Evolutionary conservation across 1,140 invertebrate species (phyloP).

Genomic region (Ceratitis capitata): DNA sequence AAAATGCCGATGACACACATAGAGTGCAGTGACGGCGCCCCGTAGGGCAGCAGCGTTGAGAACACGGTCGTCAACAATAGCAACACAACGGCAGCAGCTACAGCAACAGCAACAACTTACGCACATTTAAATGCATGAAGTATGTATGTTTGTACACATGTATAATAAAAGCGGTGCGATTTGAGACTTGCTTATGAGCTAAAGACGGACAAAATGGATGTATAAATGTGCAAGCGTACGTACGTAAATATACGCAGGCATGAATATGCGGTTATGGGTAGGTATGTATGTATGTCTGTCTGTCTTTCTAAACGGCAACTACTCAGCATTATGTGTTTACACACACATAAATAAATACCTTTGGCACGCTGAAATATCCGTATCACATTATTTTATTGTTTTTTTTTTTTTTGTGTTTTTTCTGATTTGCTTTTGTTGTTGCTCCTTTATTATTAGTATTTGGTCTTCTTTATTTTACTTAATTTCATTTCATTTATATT

Average conservation of each 20-base stretch:
- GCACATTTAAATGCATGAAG: neutral
- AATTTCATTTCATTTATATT: neutral
- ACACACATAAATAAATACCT: neutral
- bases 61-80: constrained; percentile 8
- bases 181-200: neutral
- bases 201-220: neutral
- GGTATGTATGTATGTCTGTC: neutral
- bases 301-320: neutral
- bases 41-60: neutral
- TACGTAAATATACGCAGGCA: neutral
- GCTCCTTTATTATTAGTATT: no score
- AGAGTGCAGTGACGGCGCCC: constrained; percentile 19
- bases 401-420: neutral
- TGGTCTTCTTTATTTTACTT: neutral
- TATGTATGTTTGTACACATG: neutral
- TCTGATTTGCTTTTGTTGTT: no score
- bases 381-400: constrained; percentile 34
- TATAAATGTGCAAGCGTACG: neutral
- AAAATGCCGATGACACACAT: constrained; percentile 36
- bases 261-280: neutral
- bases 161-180: constrained; percentile 17
- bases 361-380: neutral
- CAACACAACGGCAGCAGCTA: constrained; percentile 14
- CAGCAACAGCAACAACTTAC: neutral
- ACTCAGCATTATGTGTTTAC: neutral